Base-by-base conservation (phyloP, 2,797 vertebrate genomes). In the Dryobates pubescens region DNA sequence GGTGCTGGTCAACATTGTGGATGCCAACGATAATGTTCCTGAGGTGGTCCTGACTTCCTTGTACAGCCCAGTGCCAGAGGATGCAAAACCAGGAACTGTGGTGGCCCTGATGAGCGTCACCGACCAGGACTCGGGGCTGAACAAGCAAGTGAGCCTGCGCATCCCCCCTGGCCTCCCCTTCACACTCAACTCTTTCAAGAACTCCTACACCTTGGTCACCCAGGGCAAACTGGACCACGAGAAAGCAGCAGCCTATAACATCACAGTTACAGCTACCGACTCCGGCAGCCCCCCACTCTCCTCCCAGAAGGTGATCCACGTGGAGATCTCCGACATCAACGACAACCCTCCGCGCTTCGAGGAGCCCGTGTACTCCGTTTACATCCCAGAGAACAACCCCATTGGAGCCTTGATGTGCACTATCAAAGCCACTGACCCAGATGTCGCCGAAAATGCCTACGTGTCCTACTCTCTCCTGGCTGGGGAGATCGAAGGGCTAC, bases 101-200 rank as follows among this genome's bases (percentile, higher is more conserved):
- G 99, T 99, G 96, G 99, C 99, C 61, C 94, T 99, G 88, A 98
- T 99, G 95, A 99, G 98, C 57, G 98, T 99, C 80, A 99, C 97
- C 30, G 99, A 99, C 92, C 98, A 98, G 80, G 99, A 99, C 96
- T 99, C 98, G 13, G 99, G 99, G 71, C 92, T 83, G 92, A 99
- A 99, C 97, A 98, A 98, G 95, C 98, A 98, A 94, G 98, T 99
- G 72, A 98, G 96, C 68, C 97, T 99, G 51, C 98, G 98, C 72
- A 98, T 99, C 80, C 98, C 98, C 56, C 97, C 98, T 1, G 74
- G 98, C 58, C 96, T 99, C 71, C 99, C 99, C 53, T 99, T 99
- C 92, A 98, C 97, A 81, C 98, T 99, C 75, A 99, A 99, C 88
- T 98, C 98, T 57, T 98, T 99, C 96, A 98, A 98, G 58, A 99